Evolutionary conservation across 2,797 vertebrate genomes (phyloP).

Genomic region (Anas flavirostris): DNA sequence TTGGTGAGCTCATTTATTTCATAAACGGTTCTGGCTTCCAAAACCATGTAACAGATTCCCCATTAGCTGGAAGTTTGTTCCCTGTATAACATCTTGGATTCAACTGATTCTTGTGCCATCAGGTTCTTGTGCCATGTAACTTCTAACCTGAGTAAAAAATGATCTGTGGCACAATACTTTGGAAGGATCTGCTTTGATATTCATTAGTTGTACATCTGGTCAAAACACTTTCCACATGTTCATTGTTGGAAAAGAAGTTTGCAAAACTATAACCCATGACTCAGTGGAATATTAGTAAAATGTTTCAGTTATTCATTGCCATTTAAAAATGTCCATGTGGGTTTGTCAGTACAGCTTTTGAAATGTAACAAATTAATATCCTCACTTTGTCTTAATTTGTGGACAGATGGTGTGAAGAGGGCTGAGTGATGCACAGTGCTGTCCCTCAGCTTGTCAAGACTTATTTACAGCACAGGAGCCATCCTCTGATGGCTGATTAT

Average conservation of each 20-base stretch:
- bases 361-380: constrained; percentile 83
- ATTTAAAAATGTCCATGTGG: constrained; percentile 69
- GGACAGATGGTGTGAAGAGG: constrained; percentile 76
- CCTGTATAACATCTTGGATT: background rate
- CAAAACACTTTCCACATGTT: constrained; percentile 36
- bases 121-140: background rate
- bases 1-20: background rate
- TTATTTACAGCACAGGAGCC: constrained; percentile 75
- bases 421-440: constrained; percentile 61
- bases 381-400: constrained; percentile 85
- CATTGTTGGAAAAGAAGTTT: constrained; percentile 59
- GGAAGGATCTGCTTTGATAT: constrained; percentile 47
- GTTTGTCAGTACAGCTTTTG: constrained; percentile 77
- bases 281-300: constrained; percentile 58
- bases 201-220: constrained; percentile 62
- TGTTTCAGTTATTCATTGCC: constrained; percentile 54
- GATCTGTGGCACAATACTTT: constrained; percentile 14
- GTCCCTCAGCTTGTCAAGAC: constrained; percentile 74
- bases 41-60: background rate
- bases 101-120: constrained; percentile 7
- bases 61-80: background rate
- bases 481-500: constrained; percentile 78
- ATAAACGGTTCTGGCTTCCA: constrained; percentile 1
- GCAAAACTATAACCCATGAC: constrained; percentile 33
- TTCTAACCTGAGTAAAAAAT: constrained; percentile 36